These are phyloP conservation scores for Myotis daubentonii DNA, from an alignment of 2,797 vertebrate genomes.

Conservation along the genomic window DNA sequence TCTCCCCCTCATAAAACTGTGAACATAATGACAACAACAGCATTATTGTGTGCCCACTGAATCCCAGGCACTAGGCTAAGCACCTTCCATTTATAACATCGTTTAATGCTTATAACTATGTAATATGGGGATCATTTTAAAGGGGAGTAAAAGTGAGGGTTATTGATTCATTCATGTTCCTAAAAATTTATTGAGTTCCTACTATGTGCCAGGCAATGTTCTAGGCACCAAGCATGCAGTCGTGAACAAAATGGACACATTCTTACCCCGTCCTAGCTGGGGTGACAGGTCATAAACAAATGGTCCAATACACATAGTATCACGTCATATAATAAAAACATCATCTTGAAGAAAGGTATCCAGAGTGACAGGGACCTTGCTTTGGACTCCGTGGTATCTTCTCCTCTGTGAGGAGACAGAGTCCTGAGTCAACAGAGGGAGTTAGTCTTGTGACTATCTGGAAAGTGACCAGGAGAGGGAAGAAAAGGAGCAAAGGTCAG, in stretches of 20 bases:
- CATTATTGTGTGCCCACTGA: accelerated
- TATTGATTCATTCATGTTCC: background rate
- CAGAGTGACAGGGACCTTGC: background rate
- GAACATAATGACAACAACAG: background rate
- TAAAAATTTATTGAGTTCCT: background rate
- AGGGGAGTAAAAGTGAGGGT: background rate
- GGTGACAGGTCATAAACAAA: background rate
- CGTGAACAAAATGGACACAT: background rate
- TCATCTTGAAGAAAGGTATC: background rate
- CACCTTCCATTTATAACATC: background rate
- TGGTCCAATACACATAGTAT: background rate
- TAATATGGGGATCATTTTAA: background rate
- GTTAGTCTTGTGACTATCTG: background rate
- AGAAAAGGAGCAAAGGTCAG: background rate
- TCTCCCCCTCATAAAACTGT: background rate
- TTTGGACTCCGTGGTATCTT: background rate
- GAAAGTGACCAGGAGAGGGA: background rate
- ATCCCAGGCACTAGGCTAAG: background rate
- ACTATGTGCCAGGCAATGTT: background rate
- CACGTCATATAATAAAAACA: background rate
- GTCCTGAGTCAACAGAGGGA: background rate
- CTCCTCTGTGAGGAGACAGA: background rate
- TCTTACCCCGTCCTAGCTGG: background rate
- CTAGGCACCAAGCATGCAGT: too few relatives aligned
- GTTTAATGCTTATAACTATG: background rate